Percentiles rank a stretch among this genome's conserved stretches.
These are phyloP conservation scores for Oithona nana DNA, from an alignment of 2,888 invertebrate species.

Conservation along the genomic window DNA sequence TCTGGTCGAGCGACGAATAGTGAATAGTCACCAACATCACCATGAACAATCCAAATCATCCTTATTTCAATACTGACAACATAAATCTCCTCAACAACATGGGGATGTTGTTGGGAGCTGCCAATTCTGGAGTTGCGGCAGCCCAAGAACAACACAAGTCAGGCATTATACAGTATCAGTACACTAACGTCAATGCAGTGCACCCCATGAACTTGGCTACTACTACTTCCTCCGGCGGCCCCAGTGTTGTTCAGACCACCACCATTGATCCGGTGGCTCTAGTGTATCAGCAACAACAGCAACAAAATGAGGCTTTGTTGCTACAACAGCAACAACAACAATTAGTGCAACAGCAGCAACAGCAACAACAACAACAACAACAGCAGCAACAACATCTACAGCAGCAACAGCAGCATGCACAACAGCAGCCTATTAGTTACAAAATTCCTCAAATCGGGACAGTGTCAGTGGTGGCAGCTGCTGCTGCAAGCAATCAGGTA, in stretches of 20 bases:
- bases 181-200: not conserved
- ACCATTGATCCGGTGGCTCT: not conserved
- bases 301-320: not conserved
- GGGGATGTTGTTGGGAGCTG: not conserved
- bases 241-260: not conserved
- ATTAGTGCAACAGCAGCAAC: slow-evolving; percentile 9
- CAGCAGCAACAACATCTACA: not conserved
- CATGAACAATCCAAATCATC: slow-evolving; percentile 11
- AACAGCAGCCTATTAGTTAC: slow-evolving; percentile 14
- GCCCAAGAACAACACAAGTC: not conserved
- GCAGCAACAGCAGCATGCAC: slow-evolving; percentile 12
- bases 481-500: no score
- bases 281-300: not conserved
- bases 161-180: not conserved
- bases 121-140: not conserved
- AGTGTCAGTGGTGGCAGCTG: not conserved
- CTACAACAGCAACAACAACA: slow-evolving; percentile 11
- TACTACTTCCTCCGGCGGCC: not conserved
- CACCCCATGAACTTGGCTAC: slow-evolving; percentile 13
- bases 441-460: slow-evolving; percentile 14
- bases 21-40: not conserved
- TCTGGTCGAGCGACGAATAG: no score
- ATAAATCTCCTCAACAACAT: slow-evolving; percentile 12
- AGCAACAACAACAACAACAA: not conserved
- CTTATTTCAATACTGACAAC: slow-evolving; percentile 2